These are phyloP conservation scores for Nephotettix cincticeps DNA, from an alignment of 1,140 invertebrate species.

Conservation along the genomic window DNA sequence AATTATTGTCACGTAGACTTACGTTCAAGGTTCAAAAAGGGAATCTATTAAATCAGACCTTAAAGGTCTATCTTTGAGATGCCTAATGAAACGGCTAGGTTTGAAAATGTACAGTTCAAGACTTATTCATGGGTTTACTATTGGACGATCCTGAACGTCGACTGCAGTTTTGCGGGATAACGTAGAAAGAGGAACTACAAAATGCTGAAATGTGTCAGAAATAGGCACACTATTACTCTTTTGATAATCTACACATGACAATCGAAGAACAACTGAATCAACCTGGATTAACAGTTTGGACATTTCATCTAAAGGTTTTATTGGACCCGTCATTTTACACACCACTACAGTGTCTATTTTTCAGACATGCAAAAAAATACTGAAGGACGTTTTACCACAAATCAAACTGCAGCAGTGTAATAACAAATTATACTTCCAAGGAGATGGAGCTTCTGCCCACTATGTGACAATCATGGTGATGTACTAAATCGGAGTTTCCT, in stretches of 20 bases:
- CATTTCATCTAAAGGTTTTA: neutral
- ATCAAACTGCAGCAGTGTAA: neutral
- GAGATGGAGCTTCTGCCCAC: neutral
- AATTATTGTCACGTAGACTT: neutral
- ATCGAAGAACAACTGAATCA: no score
- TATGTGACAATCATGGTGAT: neutral
- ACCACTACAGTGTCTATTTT: neutral
- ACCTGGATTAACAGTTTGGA: conserved; percentile 8
- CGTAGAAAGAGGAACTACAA: neutral
- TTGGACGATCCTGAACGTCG: neutral
- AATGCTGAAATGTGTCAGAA: neutral
- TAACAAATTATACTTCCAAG: neutral
- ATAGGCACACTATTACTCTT: conserved; percentile 12
- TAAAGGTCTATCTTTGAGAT: neutral
- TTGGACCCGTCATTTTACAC: conserved; percentile 7
- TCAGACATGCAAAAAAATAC: neutral
- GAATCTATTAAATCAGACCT: neutral
- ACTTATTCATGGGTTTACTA: neutral
- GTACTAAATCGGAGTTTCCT: no score
- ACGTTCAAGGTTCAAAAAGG: neutral
- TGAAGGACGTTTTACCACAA: neutral
- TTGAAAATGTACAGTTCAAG: neutral
- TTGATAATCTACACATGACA: no score
- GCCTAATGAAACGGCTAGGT: neutral
- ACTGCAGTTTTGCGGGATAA: neutral